Evolutionary conservation across 2,797 vertebrate genomes (phyloP), one percentile per base, ranked within the genome.

Genomic region (Champsocephalus gunnari): DNA sequence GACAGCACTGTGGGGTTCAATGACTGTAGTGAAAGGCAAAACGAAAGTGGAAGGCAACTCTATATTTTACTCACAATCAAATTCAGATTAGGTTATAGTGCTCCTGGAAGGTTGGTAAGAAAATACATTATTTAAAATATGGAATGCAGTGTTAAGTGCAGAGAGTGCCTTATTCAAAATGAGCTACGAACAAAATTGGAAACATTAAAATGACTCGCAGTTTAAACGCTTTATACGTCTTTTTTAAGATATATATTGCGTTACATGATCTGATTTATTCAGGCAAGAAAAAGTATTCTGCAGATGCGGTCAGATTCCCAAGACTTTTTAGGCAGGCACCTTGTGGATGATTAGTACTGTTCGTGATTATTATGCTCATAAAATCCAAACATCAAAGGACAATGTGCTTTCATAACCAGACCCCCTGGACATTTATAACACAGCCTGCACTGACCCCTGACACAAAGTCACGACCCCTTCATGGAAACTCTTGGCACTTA

Each of bases 401-500:
- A 60, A 49, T 1, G 19, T 44, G 34, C 11, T 64, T 59, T 49
- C 69, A 62, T 81, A 71, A 61, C 47, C 65, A 66, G 44, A 58
- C 47, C 53, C 57, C 43, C 38, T 68, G 54, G 57, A 47, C 17
- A 41, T 78, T 63, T 63, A 32, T 32, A 59, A 75, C 67, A 54
- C 55, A 71, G 34, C 43, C 14, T 11, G 17, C 38, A 53, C 8
- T 67, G 59, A 81, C 81, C 62, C 24, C 14, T 21, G 69, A 70
- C 71, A 76, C 72, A 84, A 59, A 62, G 83, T 68, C 73, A 63
- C 13, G 56, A 83, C 75, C 80, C 13, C 61, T 43, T 73, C 9
- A 77, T 65, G 64, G 73, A 83, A 87, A 84, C 44, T 44, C 38
- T 85, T 68, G 67, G 47, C 55, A 71, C 66, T 45, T 50, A 21